phyloP scores from a whole-genome alignment of 2,113 vertebrate genomes.

The Hymenochirus boettgeri region DNA sequence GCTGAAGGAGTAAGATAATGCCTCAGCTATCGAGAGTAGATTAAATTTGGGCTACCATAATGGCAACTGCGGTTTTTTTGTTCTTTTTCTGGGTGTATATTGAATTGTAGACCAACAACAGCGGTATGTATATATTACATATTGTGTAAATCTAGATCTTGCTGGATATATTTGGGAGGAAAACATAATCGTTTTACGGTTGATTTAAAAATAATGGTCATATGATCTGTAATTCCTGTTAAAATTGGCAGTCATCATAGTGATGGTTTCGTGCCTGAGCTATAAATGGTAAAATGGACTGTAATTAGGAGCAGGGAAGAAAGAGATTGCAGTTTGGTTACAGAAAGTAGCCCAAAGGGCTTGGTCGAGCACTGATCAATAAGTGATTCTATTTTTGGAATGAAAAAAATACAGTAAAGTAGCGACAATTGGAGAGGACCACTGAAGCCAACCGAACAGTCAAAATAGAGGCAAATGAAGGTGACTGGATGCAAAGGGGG shows the following conservation, averaged over 20 bases:
- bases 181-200: too few species aligned
- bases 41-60: too few species aligned
- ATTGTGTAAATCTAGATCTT: too few species aligned
- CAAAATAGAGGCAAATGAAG: conserved; percentile 26
- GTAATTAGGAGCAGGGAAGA: not conserved
- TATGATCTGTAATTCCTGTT: not conserved
- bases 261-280: not conserved
- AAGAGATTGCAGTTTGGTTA: conserved; percentile 13
- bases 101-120: too few species aligned
- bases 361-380: conserved; percentile 36
- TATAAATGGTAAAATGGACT: not conserved
- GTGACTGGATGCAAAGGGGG: conserved; percentile 31
- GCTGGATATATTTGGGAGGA: too few species aligned
- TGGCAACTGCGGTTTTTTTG: too few species aligned
- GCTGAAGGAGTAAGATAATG: too few species aligned
- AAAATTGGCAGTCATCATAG: not conserved
- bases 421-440: conserved; percentile 26
- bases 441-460: conserved; percentile 13
- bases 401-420: conserved; percentile 40
- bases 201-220: too few species aligned
- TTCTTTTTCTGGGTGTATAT: too few species aligned
- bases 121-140: too few species aligned
- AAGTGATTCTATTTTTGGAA: conserved; percentile 39
- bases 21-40: too few species aligned
- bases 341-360: conserved; percentile 19